These are phyloP conservation scores for Theristicus caerulescens DNA, from an alignment of 2,113 vertebrate species.

Conservation along the genomic window DNA sequence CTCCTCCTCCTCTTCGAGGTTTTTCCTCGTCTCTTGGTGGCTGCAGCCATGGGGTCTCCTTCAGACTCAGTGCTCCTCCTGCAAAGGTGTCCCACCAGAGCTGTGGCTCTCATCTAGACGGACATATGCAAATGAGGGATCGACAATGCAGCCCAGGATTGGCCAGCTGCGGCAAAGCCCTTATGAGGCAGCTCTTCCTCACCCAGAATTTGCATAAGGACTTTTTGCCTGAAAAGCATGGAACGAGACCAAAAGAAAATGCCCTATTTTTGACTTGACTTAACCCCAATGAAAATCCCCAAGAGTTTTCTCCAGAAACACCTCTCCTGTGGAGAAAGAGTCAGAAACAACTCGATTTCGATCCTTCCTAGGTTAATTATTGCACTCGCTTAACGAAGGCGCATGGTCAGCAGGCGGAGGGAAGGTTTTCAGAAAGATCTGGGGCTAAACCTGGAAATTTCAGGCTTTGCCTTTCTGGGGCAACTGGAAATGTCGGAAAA, in stretches of 20 bases:
- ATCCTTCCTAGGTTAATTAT: neutral
- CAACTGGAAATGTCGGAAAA: neutral
- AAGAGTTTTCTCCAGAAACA: accelerated
- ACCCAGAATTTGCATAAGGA: neutral
- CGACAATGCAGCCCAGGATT: neutral
- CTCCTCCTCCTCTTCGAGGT: neutral
- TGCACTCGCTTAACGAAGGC: neutral
- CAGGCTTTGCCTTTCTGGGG: neutral
- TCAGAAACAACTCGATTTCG: neutral
- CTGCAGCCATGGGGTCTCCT: neutral
- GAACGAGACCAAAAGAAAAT: neutral
- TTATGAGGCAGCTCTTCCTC: neutral
- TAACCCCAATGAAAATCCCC: accelerated
- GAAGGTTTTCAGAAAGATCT: neutral
- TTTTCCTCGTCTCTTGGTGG: too few relatives aligned
- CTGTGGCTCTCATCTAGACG: accelerated
- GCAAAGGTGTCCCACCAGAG: too few relatives aligned
- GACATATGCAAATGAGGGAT: neutral
- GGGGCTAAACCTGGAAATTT: neutral
- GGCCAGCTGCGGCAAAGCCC: accelerated
- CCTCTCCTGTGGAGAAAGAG: neutral
- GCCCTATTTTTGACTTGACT: neutral
- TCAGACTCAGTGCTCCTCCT: neutral
- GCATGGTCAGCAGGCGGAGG: accelerated
- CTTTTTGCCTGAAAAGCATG: neutral